A percentile compares a stretch with the other conserved stretches of the same genome.
Evolutionary conservation across 2,888 invertebrate species (phyloP).

Genomic region (Cylloceria caligata): DNA sequence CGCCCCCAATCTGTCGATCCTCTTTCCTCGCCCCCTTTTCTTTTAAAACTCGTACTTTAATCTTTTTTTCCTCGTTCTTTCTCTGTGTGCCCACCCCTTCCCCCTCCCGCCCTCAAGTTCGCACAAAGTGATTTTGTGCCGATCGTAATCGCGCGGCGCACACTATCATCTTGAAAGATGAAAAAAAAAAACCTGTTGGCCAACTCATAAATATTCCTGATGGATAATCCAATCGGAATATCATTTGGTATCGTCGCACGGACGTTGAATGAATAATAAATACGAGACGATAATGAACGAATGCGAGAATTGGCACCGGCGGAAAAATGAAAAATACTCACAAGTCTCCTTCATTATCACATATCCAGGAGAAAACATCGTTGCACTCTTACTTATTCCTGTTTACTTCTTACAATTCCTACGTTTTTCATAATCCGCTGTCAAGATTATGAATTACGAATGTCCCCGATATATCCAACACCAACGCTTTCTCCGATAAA

Average conservation of each 20-base stretch:
- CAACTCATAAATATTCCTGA: conserved; percentile 60
- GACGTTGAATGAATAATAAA: conserved; percentile 62
- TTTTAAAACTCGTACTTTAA: conserved; percentile 3
- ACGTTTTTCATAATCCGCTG: conserved; percentile 1
- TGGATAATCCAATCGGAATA: conserved; percentile 63
- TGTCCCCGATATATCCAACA: neutral
- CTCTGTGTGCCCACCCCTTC: no score
- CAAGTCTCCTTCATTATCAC: neutral
- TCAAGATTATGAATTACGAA: neutral
- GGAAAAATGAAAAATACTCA: neutral
- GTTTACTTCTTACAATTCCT: neutral
- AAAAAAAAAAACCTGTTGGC: conserved; percentile 49
- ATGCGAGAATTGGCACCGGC: conserved; percentile 16
- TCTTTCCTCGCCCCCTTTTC: neutral
- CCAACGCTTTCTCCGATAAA: conserved; percentile 19
- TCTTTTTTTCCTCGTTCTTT: neutral
- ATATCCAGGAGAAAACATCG: conserved; percentile 1
- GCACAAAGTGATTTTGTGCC: conserved; percentile 70
- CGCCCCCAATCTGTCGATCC: conserved; percentile 9
- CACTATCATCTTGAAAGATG: neutral
- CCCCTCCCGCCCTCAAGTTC: no score
- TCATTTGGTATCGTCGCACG: conserved; percentile 56
- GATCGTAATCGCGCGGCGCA: conserved; percentile 65
- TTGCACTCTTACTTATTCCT: neutral
- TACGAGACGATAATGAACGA: conserved; percentile 30